Percentiles rank a stretch among this genome's conserved stretches.
Evolutionary conservation across 2,888 invertebrate genomes (phyloP).

Genomic region (Cremastobaeus sp.): DNA sequence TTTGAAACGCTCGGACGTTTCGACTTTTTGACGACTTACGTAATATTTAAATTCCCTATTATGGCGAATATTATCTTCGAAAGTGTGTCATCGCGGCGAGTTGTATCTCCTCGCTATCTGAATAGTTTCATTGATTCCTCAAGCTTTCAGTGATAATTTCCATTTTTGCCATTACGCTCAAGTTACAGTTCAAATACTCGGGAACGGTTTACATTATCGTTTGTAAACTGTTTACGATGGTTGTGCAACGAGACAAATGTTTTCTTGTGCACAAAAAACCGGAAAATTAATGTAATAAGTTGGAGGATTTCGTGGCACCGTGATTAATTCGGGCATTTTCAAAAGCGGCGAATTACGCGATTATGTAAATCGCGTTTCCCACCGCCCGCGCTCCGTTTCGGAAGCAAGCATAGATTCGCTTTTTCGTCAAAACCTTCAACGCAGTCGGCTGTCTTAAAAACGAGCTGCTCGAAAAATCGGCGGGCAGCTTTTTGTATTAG

Average conservation of each 20-base stretch:
- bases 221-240: neutral
- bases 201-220: too few species aligned
- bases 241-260: too few species aligned
- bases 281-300: too few species aligned
- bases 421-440: slow-evolving; percentile 6
- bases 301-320: too few species aligned
- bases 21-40: slow-evolving; percentile 23
- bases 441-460: slow-evolving; percentile 4
- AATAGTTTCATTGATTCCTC: slow-evolving; percentile 23
- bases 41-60: slow-evolving; percentile 35
- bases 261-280: too few species aligned
- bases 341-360: too few species aligned
- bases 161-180: neutral
- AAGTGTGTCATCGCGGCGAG: slow-evolving; percentile 21
- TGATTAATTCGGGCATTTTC: too few species aligned
- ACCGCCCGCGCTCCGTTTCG: too few species aligned
- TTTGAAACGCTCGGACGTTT: slow-evolving; percentile 11
- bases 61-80: slow-evolving; percentile 32
- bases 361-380: too few species aligned
- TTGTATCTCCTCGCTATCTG: slow-evolving; percentile 16
- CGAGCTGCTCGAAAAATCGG: slow-evolving; percentile 16
- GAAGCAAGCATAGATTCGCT: neutral
- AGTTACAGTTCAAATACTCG: too few species aligned
- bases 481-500: slow-evolving; percentile 23
- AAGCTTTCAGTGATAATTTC: slow-evolving; percentile 4